Base-by-base conservation (phyloP, 2,888 invertebrate genomes). In the Junonia oenone region DNA sequence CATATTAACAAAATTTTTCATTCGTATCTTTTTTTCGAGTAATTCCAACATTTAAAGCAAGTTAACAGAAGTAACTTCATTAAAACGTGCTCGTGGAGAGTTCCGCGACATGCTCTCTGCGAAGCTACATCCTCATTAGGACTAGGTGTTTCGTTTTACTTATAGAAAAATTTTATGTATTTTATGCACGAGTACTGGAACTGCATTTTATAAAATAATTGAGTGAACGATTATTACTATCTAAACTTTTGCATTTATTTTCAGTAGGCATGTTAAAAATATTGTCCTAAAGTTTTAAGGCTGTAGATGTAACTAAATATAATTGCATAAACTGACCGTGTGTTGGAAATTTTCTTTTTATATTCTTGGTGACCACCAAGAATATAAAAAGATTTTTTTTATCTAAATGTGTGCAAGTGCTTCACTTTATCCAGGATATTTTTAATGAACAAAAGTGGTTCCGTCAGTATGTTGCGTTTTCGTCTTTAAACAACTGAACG, bases 21-120 rank as follows among this genome's bases (percentile, higher is more conserved):
- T n/a, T n/a, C n/a, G 11, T n/a, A n/a, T 33, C 11, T 33, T 33
- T 33, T 31, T 5, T 33, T 33, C 11, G 11, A 11, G 31, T n/a
- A n/a, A 33, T 33, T 17, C 11, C 8, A 31, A 31, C 29, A 46
- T 31, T 27, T 17, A 37, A 45, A 46, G 6, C 27, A 40, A 53
- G 40, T 47, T 47, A 13, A 37, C 38, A 40, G 29, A 53, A 46
- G 17, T 53, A 57, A 53, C 38, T 53, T 57, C 49, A 53, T 57
- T 57, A 53, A 45, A 33, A 45, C 45, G 26, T 29, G 31, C 43
- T 26, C 27, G 45, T 8, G 26, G 0, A 15, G 38, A 55, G 27
- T 55, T 48, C n/a, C 26, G 14, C 43, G 29, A 40, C 9, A 9
- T 15, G 22, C 43, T 38, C 17, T 5, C 26, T 9, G 8, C 17